A percentile compares a stretch with the other conserved stretches of the same genome.
Conservation (phyloP, 1,140 invertebrate genomes). For the Spodoptera litura region DNA sequence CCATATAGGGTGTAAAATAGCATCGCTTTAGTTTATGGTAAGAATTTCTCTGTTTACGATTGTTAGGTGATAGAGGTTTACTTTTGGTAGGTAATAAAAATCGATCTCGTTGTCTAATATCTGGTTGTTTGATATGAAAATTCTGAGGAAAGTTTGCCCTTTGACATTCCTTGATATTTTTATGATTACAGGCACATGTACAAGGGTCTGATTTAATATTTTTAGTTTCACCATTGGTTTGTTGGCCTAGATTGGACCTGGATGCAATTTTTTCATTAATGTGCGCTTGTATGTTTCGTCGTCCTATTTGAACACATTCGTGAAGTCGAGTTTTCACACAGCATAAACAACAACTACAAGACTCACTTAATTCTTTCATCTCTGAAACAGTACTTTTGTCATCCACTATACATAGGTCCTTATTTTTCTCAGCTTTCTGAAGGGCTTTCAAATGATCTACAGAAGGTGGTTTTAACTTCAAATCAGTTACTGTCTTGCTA, state of each 20-base stretch:
- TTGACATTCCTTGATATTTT: not conserved
- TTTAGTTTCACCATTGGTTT: slow-evolving; percentile 51
- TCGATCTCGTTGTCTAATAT: not conserved
- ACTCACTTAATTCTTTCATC: slow-evolving; percentile 59
- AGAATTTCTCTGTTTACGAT: not conserved
- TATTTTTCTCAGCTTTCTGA: slow-evolving; percentile 13
- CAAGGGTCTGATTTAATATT: slow-evolving; percentile 68
- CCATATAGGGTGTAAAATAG: not conserved
- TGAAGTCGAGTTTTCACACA: slow-evolving; percentile 38
- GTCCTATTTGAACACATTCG: slow-evolving; percentile 39
- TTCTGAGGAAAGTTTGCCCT: not conserved
- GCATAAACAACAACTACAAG: slow-evolving; percentile 68
- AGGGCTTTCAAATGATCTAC: slow-evolving; percentile 30
- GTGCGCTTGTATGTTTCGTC: slow-evolving; percentile 42
- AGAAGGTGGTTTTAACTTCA: slow-evolving; percentile 46
- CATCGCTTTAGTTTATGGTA: slow-evolving; percentile 14
- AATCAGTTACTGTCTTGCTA: slow-evolving; percentile 47
- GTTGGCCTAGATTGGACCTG: slow-evolving; percentile 41
- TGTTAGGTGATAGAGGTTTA: not conserved
- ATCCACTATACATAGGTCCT: slow-evolving; percentile 60
- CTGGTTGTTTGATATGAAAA: not conserved
- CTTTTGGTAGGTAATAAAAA: not conserved
- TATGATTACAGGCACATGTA: slow-evolving; percentile 61
- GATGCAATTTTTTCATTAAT: not conserved
- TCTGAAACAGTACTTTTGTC: slow-evolving; percentile 59